Conservation (phyloP, 2,797 vertebrate genomes). For the Enteromius anoplus region DNA sequence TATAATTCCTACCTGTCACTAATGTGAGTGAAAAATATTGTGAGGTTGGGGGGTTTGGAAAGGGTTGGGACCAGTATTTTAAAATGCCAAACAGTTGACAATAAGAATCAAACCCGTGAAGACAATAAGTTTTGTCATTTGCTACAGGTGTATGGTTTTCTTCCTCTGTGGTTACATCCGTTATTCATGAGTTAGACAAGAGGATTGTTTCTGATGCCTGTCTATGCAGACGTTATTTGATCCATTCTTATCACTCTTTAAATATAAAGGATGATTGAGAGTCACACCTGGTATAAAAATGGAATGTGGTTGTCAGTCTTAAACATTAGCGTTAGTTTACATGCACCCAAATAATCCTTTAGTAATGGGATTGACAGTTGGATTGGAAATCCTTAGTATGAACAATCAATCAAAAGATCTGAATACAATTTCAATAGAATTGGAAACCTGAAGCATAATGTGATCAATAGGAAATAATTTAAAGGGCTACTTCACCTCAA, state of each 20-base stretch:
- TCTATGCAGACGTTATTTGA: not conserved
- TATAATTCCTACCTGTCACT: not conserved
- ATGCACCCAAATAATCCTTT: not conserved
- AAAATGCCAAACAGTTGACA: not conserved
- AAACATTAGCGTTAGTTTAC: not conserved
- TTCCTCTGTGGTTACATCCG: not conserved
- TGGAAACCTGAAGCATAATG: not conserved
- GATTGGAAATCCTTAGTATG: not conserved
- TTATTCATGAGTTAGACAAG: conserved; percentile 4
- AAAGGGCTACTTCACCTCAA: no score
- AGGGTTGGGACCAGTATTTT: not conserved
- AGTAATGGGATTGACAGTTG: not conserved
- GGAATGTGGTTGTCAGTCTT: not conserved
- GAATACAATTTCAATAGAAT: not conserved
- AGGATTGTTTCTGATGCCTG: not conserved
- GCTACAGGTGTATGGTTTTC: not conserved
- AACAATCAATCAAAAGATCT: not conserved
- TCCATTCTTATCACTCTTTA: not conserved
- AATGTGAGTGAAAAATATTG: not conserved
- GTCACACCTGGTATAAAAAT: not conserved
- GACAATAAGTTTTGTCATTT: not conserved
- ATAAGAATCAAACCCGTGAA: not conserved
- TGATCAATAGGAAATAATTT: not conserved
- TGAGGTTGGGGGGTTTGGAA: not conserved
- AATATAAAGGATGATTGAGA: not conserved